Base-by-base conservation (phyloP, 2,888 invertebrate genomes). In the Drosophila greeni region DNA sequence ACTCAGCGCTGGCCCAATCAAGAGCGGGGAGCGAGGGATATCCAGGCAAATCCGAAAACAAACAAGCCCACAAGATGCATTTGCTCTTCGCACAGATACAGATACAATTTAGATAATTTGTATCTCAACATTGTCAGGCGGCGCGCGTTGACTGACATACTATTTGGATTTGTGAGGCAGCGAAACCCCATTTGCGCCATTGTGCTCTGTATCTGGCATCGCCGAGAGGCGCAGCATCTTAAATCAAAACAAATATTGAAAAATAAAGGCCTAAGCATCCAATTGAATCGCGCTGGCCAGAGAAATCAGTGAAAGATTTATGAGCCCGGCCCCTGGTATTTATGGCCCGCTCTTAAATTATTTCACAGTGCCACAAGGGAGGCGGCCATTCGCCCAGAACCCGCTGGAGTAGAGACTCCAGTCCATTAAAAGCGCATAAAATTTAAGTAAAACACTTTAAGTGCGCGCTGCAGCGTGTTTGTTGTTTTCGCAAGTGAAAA, bases 51-150 rank as follows among this genome's bases (percentile, higher is more conserved):
- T 59, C 48, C 54, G 61, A 59, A 73, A 70, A 73, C 53, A 69
- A 71, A 64, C 59, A 72, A 70, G 73, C 73, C 62, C 66, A 73
- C 48, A 73, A 84, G 79, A 81, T 85, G 85, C 79, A 85, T 85
- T 85, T 71, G 79, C 68, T 36, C 45, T 18, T 12, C 18, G 45
- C 18, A 31, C 54, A 47, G 57, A 12, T 54, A 66, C 73, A 82
- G 80, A 85, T 85, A 84, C 86, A 85, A 84, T 85, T 85, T 82
- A 85, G 82, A 84, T 85, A 86, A 85, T 86, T 83, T 86, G 85
- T 86, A 84, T 75, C 82, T 85, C 83, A 85, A 77, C 84, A 76
- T 73, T 74, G 85, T 82, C 84, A 85, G 77, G 68, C 70, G 42
- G 74, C 66, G 54, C 40, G 73, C 65, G 81, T 71, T 80, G 85